Percentiles rank a stretch among this genome's conserved stretches.
Conservation (phyloP, 2,797 vertebrate genomes). For the Taenioides sp. region DNA sequence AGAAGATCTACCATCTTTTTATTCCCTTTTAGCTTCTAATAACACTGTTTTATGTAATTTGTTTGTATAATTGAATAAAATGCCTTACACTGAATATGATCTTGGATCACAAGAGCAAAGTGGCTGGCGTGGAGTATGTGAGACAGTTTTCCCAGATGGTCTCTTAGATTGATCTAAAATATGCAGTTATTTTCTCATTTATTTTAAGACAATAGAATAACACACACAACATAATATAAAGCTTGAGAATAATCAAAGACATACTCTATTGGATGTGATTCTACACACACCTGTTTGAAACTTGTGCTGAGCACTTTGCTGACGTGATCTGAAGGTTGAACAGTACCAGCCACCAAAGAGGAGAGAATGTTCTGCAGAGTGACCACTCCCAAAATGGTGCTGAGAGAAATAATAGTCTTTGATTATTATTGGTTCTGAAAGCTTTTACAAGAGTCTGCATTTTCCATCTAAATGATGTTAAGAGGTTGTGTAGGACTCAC, state of each 20-base stretch:
- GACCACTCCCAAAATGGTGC: slow-evolving; percentile 85
- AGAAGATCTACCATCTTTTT: too few species aligned
- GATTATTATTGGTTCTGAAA: neutral
- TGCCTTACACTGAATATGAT: slow-evolving; percentile 86
- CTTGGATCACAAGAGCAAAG: slow-evolving; percentile 86
- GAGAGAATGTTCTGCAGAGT: slow-evolving; percentile 86
- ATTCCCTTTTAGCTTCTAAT: neutral
- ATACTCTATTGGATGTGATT: too few species aligned
- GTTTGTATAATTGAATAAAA: neutral
- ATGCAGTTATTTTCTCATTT: neutral
- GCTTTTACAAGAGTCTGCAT: neutral
- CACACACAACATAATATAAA: neutral
- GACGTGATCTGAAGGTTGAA: slow-evolving; percentile 82
- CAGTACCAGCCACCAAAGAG: slow-evolving; percentile 81
- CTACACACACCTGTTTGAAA: slow-evolving; percentile 74
- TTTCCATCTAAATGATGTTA: neutral
- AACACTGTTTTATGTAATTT: neutral
- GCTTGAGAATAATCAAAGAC: neutral
- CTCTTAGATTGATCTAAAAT: slow-evolving; percentile 78
- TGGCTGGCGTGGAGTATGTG: slow-evolving; percentile 83
- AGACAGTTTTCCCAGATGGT: slow-evolving; percentile 84
- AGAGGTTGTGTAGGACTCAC: slow-evolving; percentile 40
- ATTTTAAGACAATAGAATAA: neutral
- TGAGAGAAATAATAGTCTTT: slow-evolving; percentile 45
- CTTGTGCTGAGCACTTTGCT: slow-evolving; percentile 83